Evolutionary conservation across 2,888 invertebrate species (phyloP).

Genomic region (Amphimallon solstitiale): DNA sequence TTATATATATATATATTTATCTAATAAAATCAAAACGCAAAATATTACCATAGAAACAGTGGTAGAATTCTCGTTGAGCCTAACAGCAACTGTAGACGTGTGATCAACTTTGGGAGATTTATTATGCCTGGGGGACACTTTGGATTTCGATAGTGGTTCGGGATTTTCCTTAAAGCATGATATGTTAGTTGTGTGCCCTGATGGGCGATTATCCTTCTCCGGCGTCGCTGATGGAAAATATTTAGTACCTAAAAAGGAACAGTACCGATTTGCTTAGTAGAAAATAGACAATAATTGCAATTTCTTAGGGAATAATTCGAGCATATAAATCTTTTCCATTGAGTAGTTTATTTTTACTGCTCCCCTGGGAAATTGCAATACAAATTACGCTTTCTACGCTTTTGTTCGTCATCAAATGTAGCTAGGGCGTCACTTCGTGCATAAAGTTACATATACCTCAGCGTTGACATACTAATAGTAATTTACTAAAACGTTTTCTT

Average conservation of each 20-base stretch:
- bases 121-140: slow-evolving; percentile 40
- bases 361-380: not conserved
- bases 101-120: slow-evolving; percentile 44
- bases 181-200: slow-evolving; percentile 43
- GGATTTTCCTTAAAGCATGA: slow-evolving; percentile 35
- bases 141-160: slow-evolving; percentile 5
- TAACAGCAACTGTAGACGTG: slow-evolving; percentile 43
- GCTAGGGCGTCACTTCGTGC: too few species aligned
- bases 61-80: slow-evolving; percentile 43
- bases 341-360: slow-evolving; percentile 13
- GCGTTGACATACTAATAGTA: too few species aligned
- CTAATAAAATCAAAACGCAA: not conserved
- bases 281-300: slow-evolving; percentile 15
- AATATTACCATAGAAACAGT: slow-evolving; percentile 43
- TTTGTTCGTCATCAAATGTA: not conserved
- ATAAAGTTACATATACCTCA: too few species aligned
- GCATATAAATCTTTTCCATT: slow-evolving; percentile 20
- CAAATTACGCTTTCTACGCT: slow-evolving; percentile 1
- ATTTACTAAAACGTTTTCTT: too few species aligned
- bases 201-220: slow-evolving; percentile 41
- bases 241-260: slow-evolving; percentile 44
- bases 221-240: slow-evolving; percentile 47
- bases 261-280: not conserved
- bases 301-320: not conserved
- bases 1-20: too few species aligned